These are phyloP conservation scores for Maniola hyperantus DNA, from an alignment of 2,888 invertebrate genomes.

Conservation along the genomic window DNA sequence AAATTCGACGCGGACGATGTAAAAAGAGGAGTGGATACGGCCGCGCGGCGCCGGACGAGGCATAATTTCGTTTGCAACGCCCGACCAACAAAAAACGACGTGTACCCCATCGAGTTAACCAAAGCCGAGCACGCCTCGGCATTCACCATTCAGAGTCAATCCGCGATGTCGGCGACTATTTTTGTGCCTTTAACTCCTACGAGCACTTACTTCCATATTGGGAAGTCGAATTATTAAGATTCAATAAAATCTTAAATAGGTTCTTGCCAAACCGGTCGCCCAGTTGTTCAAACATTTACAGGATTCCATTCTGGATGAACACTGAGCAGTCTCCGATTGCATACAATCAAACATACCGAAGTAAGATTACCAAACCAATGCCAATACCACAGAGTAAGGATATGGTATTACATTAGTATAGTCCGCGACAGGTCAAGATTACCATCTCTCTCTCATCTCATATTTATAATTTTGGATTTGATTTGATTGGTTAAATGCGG, in stretches of 20 bases:
- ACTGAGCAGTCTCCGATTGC: constrained; percentile 6
- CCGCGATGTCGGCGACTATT: constrained; percentile 55
- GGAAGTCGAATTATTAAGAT: constrained; percentile 51
- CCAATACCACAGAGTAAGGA: too few relatives aligned
- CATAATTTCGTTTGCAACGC: constrained; percentile 75
- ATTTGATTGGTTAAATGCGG: too few relatives aligned
- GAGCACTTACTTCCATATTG: constrained; percentile 48
- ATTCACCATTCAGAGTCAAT: constrained; percentile 64
- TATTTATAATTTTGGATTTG: too few relatives aligned
- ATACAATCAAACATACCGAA: constrained; percentile 47
- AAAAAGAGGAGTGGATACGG: constrained; percentile 74
- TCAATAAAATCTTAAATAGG: constrained; percentile 42
- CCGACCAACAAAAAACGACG: constrained; percentile 66
- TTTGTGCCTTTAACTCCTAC: constrained; percentile 50
- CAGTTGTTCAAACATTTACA: constrained; percentile 8
- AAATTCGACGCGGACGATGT: constrained; percentile 68
- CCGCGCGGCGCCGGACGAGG: constrained; percentile 76
- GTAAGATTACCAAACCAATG: constrained; percentile 48
- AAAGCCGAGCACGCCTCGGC: constrained; percentile 52
- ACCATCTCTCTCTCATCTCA: too few relatives aligned
- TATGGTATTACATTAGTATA: too few relatives aligned
- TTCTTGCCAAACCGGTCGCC: constrained; percentile 33
- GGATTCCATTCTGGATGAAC: constrained; percentile 21
- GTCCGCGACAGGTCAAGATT: too few relatives aligned
- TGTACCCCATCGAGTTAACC: constrained; percentile 65